A percentile compares a stretch with the other conserved stretches of the same genome.
Conservation (phyloP, 2,888 invertebrate species). For the Busseola fusca region DNA sequence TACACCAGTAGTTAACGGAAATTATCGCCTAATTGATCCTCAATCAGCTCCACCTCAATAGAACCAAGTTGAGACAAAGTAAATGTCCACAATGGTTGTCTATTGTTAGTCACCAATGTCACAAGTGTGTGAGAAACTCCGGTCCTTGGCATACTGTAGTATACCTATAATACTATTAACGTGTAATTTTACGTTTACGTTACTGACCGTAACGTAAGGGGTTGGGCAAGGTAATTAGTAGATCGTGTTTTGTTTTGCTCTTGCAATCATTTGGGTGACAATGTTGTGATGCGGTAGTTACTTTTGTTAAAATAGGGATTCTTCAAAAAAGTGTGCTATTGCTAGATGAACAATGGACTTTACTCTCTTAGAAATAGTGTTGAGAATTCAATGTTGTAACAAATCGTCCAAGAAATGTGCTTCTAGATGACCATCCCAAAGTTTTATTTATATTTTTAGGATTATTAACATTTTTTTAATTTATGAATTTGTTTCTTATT, state of each 20-base stretch:
- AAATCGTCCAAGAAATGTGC: neutral
- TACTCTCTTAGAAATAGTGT: neutral
- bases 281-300: conserved; percentile 9
- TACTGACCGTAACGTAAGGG: conserved; percentile 32
- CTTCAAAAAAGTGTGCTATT: neutral
- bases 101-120: conserved; percentile 56
- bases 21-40: conserved; percentile 30
- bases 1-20: conserved; percentile 23
- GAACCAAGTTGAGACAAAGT: conserved; percentile 40
- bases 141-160: conserved; percentile 57
- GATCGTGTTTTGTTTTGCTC: conserved; percentile 34
- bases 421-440: neutral
- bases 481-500: neutral
- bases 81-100: conserved; percentile 28
- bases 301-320: neutral
- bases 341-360: neutral
- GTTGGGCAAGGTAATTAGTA: conserved; percentile 42
- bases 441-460: neutral
- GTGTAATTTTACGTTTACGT: conserved; percentile 51
- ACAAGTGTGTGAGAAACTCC: conserved; percentile 52
- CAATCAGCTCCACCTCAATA: conserved; percentile 35
- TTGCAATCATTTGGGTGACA: conserved; percentile 25
- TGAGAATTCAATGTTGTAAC: no score
- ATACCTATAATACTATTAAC: conserved; percentile 19
- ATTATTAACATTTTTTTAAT: neutral